Evolutionary conservation across 2,888 invertebrate species (phyloP).

Genomic region (Arrhopalites spinosus): DNA sequence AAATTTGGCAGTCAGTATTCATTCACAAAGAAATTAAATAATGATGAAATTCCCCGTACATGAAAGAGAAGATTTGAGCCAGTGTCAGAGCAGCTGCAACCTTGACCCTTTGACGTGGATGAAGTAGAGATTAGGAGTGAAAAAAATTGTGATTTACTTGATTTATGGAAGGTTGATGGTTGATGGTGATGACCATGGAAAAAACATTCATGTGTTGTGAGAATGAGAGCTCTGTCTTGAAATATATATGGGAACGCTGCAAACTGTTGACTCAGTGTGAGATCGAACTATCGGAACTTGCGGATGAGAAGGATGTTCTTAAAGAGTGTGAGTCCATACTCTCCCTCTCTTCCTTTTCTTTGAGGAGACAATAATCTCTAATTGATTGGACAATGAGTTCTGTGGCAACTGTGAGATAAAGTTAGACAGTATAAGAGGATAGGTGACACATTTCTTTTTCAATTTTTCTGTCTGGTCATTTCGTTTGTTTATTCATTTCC

Average conservation of each 20-base stretch:
- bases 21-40: too few relatives aligned
- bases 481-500: background rate
- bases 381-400: conserved; percentile 97
- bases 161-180: background rate
- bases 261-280: conserved; percentile 32
- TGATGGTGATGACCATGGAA: background rate
- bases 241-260: background rate
- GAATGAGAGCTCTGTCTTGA: background rate
- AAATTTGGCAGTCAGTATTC: too few relatives aligned
- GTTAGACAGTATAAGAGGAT: conserved; percentile 61
- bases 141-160: too few relatives aligned
- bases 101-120: too few relatives aligned
- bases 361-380: conserved; percentile 70
- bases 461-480: background rate
- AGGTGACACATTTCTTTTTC: conserved; percentile 4
- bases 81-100: too few relatives aligned
- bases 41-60: too few relatives aligned
- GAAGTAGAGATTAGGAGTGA: too few relatives aligned
- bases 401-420: conserved; percentile 83
- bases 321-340: conserved; percentile 14
- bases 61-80: too few relatives aligned
- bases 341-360: conserved; percentile 33
- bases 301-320: conserved; percentile 34
- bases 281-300: conserved; percentile 40
- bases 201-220: background rate